Evolutionary conservation across 2,113 vertebrate species (phyloP).

Genomic region (Scomber scombrus): DNA sequence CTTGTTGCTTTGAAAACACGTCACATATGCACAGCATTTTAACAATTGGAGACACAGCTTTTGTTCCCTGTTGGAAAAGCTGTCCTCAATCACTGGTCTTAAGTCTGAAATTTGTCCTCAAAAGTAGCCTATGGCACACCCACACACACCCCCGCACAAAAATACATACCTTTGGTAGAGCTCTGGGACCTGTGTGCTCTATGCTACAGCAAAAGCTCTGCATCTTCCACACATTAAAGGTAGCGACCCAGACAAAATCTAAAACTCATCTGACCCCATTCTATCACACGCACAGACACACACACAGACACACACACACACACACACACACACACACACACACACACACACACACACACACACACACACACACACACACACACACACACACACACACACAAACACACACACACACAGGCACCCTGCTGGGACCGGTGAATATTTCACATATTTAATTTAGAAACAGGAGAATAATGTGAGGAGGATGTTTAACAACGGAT

Average conservation of each 20-base stretch:
- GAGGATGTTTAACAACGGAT: constrained; percentile 22
- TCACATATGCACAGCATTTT: neutral
- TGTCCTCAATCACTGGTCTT: too few species aligned
- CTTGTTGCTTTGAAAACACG: neutral
- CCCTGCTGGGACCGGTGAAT: constrained; percentile 30
- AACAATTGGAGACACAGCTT: neutral
- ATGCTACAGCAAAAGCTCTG: constrained; percentile 18
- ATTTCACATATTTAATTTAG: constrained; percentile 58
- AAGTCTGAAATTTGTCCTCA: too few species aligned
- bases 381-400: constrained; percentile 20
- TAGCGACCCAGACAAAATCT: constrained; percentile 55
- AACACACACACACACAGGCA: constrained; percentile 2
- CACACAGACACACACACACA: constrained; percentile 13
- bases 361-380: constrained; percentile 37
- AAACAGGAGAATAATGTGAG: neutral
- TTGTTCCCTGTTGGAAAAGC: too few species aligned
- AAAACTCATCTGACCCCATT: constrained; percentile 73
- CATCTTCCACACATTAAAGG: constrained; percentile 59
- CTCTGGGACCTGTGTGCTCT: constrained; percentile 37
- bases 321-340: neutral
- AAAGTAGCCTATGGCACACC: too few species aligned
- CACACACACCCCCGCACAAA: neutral
- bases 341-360: constrained; percentile 29
- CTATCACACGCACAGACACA: constrained; percentile 49
- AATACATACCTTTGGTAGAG: constrained; percentile 23